Percentiles rank a stretch among this genome's conserved stretches.
These are phyloP conservation scores for Theodoxus fluviatilis DNA, from an alignment of 2,888 invertebrate genomes.

Conservation along the genomic window DNA sequence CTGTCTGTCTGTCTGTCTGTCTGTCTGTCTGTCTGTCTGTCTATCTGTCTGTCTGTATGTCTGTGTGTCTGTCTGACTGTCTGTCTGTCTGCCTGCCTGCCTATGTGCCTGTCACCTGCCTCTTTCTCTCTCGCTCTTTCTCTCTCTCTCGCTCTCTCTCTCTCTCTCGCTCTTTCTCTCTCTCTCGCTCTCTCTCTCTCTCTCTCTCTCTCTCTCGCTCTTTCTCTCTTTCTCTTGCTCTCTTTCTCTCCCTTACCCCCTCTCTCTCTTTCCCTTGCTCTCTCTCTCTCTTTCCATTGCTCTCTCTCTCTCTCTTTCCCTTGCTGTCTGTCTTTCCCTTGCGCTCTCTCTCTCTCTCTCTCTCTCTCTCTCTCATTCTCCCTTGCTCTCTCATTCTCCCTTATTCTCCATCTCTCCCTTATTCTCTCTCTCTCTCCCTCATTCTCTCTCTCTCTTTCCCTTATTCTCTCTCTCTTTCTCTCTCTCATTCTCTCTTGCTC, in stretches of 20 bases:
- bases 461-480: conserved; percentile 27
- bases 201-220: conserved; percentile 22
- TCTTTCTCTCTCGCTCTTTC: not conserved
- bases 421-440: conserved; percentile 5
- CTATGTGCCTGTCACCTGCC: not conserved
- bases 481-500: conserved; percentile 21
- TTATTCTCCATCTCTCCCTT: not conserved
- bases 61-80: not conserved
- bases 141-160: conserved; percentile 16
- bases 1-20: not conserved
- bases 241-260: not conserved
- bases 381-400: not conserved
- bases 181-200: conserved; percentile 11
- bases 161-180: conserved; percentile 11
- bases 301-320: conserved; percentile 13
- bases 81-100: not conserved
- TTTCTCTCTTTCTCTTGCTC: conserved; percentile 10
- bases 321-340: not conserved
- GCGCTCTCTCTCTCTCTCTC: conserved; percentile 13
- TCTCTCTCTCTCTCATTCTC: conserved; percentile 10
- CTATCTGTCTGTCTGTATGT: not conserved
- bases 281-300: not conserved
- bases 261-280: not conserved
- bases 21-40: not conserved
- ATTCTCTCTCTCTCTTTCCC: conserved; percentile 5